Conservation (phyloP, 2,888 invertebrate species). For the Tanypteryx hageni region DNA sequence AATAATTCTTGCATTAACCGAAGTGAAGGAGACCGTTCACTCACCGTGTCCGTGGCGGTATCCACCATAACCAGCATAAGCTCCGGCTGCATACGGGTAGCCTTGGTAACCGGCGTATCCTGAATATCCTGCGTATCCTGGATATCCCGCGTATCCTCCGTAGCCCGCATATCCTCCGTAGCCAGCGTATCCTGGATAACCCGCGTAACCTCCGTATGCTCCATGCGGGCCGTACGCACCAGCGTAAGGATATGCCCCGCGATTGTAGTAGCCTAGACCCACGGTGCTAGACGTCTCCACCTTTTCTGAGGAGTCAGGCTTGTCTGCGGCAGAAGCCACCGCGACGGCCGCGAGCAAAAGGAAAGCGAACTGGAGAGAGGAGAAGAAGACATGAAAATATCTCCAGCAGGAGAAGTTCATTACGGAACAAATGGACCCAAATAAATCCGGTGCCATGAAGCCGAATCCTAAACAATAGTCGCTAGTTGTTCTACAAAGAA, state of each 20-base stretch:
- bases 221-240: background rate
- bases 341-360: background rate
- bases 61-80: background rate
- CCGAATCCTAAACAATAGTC: too few species aligned
- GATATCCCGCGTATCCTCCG: background rate
- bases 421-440: too few species aligned
- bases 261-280: slow-evolving; percentile 28
- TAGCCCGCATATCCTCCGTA: background rate
- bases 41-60: slow-evolving; percentile 9
- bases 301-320: background rate
- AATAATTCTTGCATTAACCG: background rate
- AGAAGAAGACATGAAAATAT: background rate
- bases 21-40: background rate
- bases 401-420: too few species aligned
- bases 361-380: background rate
- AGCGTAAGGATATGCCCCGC: slow-evolving; percentile 13
- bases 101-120: background rate
- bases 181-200: background rate
- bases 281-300: slow-evolving; percentile 18
- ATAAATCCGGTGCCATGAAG: too few species aligned
- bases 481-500: too few species aligned
- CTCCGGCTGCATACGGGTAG: background rate
- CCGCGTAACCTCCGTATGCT: background rate
- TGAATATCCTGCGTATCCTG: background rate
- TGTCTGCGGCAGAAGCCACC: slow-evolving; percentile 5